Base-by-base conservation (phyloP, 2,888 invertebrate genomes). In the Automeris io region DNA sequence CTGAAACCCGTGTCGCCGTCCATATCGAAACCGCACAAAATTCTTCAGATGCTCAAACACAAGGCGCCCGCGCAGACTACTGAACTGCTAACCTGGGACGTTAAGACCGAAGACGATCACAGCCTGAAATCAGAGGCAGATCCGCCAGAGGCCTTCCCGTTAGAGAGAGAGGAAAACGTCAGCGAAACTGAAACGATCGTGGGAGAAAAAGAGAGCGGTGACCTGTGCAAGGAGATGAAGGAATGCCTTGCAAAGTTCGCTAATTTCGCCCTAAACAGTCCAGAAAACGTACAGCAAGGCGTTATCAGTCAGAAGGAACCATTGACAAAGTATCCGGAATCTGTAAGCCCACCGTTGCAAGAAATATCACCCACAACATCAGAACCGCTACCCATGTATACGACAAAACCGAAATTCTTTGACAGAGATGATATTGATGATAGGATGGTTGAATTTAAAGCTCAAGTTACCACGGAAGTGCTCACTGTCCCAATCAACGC, bases 331-430 rank as follows among this genome's bases (percentile, higher is more conserved):
- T 75, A 71, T 31, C 78, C 83, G 0, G 85, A 86, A 1, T 72
- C 86, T 0, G 69, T 81, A 0, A 86, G 86, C 39, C 86, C 87
- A 0, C 87, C 86, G 1, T 35, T 87, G 0, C 86, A 86, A 35
- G 81, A 85, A 36, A 72, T 77, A 69, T 86, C 86, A 0, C 87
- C 87, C 0, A 79, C 80, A 0, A 72, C 72, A 0, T 59, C 74
- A 0, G 83, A 79, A 42, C 68, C 77, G 0, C 58, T 69, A 51
- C 78, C 81, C 0, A 68, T 73, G 0, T 85, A 71, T 21, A 61
- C 66, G 0, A 73, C 76, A 0, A 82, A 82, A 37, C 68, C 78
- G 0, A 83, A 80, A 16, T 67, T 80, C 22, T 42, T 81, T 5
- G 63, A 36, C 44, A 61, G 43, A 45, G 63, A 16, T 16, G 40